Evolutionary conservation across 2,113 vertebrate species (phyloP), one percentile per base, ranked within the genome.

Genomic region (Heterocephalus glaber): DNA sequence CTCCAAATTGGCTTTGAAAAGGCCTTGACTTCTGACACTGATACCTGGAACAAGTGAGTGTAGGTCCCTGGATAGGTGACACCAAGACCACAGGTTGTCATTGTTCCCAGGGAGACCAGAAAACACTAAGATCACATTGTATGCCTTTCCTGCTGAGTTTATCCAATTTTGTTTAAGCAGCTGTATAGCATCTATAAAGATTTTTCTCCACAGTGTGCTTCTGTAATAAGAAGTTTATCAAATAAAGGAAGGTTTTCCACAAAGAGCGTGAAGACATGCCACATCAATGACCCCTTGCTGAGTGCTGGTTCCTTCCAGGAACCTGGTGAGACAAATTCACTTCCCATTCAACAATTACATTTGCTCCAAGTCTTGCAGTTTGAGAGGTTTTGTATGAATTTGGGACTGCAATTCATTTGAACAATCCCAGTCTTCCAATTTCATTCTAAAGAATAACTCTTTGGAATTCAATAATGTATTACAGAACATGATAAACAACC

Each of bases 191-290:
- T 86, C 83, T 90, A 14, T 95, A 97, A 97, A 97, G 96, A 97
- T 96, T 97, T 97, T 97, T 96, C 80, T 96, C 84, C 87, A 93
- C 63, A 61, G 65, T 16, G 52, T 82, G 54, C 76, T 90, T 33
- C 87, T 93, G 44, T 96, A 96, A 96, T 96, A 91, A 96, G 82
- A 90, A 77, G 80, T 96, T 97, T 96, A 97, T 95, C 93, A 96
- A 96, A 97, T 94, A 89, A 96, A 97, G 87, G n/a, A n/a, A n/a
- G n/a, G n/a, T 86, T 58, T 94, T 70, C 58, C 58, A 82, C 95
- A 93, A 87, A 94, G 89, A 81, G 28, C 22, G 13, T 63, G 70
- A 91, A 94, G 83, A 89, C 93, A 76, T 49, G 65, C 88, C 58
- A 49, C 86, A 89, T 81, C 0, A 16, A 93, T 8, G 38, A 56